phyloP scores from a whole-genome alignment of 2,113 vertebrate genomes.

The Caloenas nicobarica region DNA sequence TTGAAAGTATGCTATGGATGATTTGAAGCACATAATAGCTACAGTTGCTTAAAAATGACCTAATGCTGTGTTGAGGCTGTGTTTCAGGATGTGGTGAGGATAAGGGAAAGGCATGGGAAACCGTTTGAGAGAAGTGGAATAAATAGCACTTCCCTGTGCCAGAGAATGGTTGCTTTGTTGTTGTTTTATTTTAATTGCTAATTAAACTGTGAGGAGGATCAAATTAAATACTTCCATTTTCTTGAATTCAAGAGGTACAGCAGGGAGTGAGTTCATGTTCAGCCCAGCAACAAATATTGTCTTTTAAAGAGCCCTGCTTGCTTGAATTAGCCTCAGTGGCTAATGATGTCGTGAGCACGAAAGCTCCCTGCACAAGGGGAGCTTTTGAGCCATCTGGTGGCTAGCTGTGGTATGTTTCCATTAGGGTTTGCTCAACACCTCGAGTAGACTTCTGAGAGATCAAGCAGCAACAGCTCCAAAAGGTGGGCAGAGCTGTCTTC shows the following conservation, averaged over 20 bases:
- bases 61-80: background rate
- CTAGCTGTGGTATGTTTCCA: background rate
- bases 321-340: background rate
- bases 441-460: background rate
- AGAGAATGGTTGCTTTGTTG: background rate
- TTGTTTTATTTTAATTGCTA: background rate
- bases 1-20: background rate
- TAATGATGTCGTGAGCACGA: background rate
- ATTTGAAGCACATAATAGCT: background rate
- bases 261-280: background rate
- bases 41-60: background rate
- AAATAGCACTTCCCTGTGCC: background rate
- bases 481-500: background rate
- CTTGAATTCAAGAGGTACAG: background rate
- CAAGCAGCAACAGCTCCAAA: background rate
- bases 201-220: background rate
- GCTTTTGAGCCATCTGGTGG: background rate
- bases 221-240: background rate
- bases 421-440: background rate
- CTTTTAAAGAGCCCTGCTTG: background rate
- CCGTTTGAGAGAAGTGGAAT: background rate
- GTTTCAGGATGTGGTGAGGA: background rate
- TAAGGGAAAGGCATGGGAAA: background rate
- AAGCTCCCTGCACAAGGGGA: background rate
- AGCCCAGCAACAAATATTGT: background rate